Conservation (phyloP, 1,140 invertebrate species). For the Colletes latitarsis region DNA sequence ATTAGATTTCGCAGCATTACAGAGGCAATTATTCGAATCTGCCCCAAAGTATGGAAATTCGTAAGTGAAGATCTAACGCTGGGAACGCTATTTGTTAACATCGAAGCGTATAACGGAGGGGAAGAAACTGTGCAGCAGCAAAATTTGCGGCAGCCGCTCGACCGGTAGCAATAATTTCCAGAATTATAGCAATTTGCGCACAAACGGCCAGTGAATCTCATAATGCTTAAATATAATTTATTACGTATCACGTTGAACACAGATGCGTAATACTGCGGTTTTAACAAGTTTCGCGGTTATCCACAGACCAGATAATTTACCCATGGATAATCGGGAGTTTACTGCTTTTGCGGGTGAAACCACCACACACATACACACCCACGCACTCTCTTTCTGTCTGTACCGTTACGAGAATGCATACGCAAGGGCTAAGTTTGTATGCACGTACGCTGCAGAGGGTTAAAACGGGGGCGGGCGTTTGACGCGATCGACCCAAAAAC, state of each 20-base stretch:
- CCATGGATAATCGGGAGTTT: conserved; percentile 46
- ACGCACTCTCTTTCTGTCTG: background rate
- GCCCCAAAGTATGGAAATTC: no score
- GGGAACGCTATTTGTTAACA: background rate
- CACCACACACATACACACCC: background rate
- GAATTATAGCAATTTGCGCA: conserved; percentile 3
- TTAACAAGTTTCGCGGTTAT: conserved; percentile 47
- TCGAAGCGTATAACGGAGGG: no score
- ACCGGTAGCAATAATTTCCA: conserved; percentile 21
- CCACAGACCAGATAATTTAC: conserved; percentile 46
- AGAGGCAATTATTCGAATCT: no score
- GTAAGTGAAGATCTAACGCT: no score
- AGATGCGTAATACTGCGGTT: conserved; percentile 37
- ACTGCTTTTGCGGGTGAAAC: conserved; percentile 34
- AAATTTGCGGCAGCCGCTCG: background rate
- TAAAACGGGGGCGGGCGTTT: background rate
- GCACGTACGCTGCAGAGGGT: conserved; percentile 5
- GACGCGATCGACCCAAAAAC: conserved; percentile 26
- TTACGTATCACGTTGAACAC: conserved; percentile 20
- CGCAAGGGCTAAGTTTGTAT: background rate
- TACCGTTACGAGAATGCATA: background rate
- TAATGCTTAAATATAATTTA: conserved; percentile 39
- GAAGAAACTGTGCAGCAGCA: background rate
- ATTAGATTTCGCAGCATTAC: no score
- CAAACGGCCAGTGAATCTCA: background rate